Base-by-base conservation (phyloP, 2,113 vertebrate genomes). In the Hippolais icterina region DNA sequence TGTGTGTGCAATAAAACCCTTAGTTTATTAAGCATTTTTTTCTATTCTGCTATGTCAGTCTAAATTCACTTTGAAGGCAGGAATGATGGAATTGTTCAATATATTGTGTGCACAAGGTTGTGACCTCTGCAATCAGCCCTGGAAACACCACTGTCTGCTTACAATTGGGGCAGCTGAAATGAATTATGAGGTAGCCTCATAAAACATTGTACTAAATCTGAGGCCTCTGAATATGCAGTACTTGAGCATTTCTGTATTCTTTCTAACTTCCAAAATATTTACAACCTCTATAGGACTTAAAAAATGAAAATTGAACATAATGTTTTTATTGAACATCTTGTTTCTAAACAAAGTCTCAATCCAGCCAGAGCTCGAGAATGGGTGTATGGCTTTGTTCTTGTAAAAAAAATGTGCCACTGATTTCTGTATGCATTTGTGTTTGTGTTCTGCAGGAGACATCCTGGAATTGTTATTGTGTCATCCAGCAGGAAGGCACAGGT, bases 1-100 rank as follows among this genome's bases (percentile, higher is more conserved):
- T 18, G 1, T 88, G 59, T 89, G 89, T 92, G 93, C 89, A 96
- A 94, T 95, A 97, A 96, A 93, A 44, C 44, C 66, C 76, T 52
- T 57, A 20, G 60, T 90, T 96, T 96, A 96, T 90, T 95, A 95
- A 96, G 91, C 89, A 76, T 74, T 96, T 96, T 95, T 39, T 82
- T 82, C 71, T 71, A 53, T 96, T 93, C 60, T 72, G 90, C 95
- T 83, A 87, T 96, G 96, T 95, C 97, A 94, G 83, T 97, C 92
- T 91, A 90, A 96, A 96, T 94, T 94, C 96, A 95, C 96, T 96
- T 87, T 94, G 92, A 97, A 95, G 89, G 91, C 78, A 94, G 91
- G 65, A 94, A 97, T 97, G 98, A 98, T 97, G 94, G 94, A 98
- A 94, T 92, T 97, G 95, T 97, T 98, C 97, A 97, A 96, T 98